Conservation (phyloP, 1,140 invertebrate genomes). For the Geopemphigus sp. region DNA sequence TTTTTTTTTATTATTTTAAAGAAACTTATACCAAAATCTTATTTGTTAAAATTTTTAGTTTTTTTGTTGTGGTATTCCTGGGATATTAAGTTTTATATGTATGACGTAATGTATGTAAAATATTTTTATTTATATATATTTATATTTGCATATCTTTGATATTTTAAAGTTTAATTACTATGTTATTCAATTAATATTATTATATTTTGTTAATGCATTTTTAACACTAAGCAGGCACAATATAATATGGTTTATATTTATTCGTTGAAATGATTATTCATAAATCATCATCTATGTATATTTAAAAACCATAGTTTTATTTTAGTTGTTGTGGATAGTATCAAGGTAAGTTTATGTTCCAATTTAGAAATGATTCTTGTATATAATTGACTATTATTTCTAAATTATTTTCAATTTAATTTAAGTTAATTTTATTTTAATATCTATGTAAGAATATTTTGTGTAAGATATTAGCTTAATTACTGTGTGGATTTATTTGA, state of each 20-base stretch:
- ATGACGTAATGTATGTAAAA: background rate
- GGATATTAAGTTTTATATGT: slow-evolving; percentile 11
- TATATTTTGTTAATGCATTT: slow-evolving; percentile 11
- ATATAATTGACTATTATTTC: background rate
- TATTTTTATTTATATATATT: slow-evolving; percentile 9
- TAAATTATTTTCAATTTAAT: background rate
- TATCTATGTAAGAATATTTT: background rate
- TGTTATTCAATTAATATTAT: slow-evolving; percentile 24
- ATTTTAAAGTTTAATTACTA: slow-evolving; percentile 24
- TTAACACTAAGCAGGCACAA: background rate
- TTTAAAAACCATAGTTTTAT: background rate
- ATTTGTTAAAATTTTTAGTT: slow-evolving; percentile 41
- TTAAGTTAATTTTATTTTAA: background rate
- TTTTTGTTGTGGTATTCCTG: slow-evolving; percentile 15
- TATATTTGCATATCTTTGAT: background rate
- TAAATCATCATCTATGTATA: background rate
- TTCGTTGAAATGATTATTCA: background rate
- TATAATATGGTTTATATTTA: slow-evolving; percentile 15
- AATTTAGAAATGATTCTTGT: background rate
- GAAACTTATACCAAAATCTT: slow-evolving; percentile 42
- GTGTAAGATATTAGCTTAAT: background rate
- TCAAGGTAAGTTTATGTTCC: background rate
- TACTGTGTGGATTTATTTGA: slow-evolving; percentile 8
- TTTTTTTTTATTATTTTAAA: background rate
- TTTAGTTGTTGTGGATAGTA: background rate